A percentile compares a stretch with the other conserved stretches of the same genome.
Conservation (phyloP, 2,888 invertebrate species). For the Andrena fulva region DNA sequence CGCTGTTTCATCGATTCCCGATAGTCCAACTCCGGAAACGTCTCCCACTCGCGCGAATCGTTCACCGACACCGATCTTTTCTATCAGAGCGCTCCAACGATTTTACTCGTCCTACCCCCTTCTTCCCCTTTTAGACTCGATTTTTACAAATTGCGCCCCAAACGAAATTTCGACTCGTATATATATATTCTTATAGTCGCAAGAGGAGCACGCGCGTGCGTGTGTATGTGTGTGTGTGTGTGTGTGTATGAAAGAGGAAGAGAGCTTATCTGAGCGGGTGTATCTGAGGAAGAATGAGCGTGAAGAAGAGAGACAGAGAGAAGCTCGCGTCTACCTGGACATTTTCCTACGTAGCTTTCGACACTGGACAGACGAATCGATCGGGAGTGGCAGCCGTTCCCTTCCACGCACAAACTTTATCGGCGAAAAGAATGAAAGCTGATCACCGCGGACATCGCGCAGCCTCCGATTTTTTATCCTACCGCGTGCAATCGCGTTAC, state of each 20-base stretch:
- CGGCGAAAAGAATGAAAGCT: slow-evolving; percentile 14
- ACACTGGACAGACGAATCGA: slow-evolving; percentile 19
- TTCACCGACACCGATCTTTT: slow-evolving; percentile 30
- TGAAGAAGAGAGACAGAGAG: background rate
- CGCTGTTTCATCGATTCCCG: slow-evolving; percentile 29
- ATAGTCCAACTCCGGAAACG: slow-evolving; percentile 32
- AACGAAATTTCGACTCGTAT: slow-evolving; percentile 27
- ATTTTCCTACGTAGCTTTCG: background rate
- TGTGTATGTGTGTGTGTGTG: too few relatives aligned
- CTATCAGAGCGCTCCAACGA: slow-evolving; percentile 24
- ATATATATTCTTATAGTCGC: background rate
- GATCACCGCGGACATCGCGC: background rate
- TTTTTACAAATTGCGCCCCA: slow-evolving; percentile 32
- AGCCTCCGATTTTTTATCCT: background rate
- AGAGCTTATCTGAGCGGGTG: background rate
- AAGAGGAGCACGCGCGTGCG: too few relatives aligned
- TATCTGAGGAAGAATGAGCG: background rate
- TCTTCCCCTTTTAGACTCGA: slow-evolving; percentile 20
- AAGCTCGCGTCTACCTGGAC: slow-evolving; percentile 2
- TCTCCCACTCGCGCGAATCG: slow-evolving; percentile 28
- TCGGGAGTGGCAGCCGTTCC: slow-evolving; percentile 24
- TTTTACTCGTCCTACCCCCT: slow-evolving; percentile 5
- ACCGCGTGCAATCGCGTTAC: background rate
- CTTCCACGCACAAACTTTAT: slow-evolving; percentile 45
- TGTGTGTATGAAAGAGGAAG: background rate